Percentiles rank a stretch among this genome's conserved stretches.
phyloP scores from a whole-genome alignment of 2,888 invertebrate species.

The Ypsolopha scabrella region DNA sequence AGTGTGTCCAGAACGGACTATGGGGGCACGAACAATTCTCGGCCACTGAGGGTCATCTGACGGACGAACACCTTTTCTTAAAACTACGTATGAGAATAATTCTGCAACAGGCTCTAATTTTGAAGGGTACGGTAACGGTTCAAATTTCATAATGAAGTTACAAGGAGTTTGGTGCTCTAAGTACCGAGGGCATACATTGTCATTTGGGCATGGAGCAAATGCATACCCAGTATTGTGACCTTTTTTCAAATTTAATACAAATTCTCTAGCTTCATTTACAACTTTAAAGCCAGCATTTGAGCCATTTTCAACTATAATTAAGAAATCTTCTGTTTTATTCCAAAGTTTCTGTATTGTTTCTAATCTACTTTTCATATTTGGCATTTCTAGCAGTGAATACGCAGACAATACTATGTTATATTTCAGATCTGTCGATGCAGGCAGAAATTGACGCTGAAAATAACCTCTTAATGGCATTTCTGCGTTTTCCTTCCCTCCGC shows the following conservation, averaged over 20 bases:
- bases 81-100: constrained; percentile 82
- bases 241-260: constrained; percentile 72
- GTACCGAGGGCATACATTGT: constrained; percentile 80
- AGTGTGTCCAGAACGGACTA: constrained; percentile 77
- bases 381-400: constrained; percentile 85
- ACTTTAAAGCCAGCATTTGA: constrained; percentile 84
- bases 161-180: constrained; percentile 77
- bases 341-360: constrained; percentile 83
- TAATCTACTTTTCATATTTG: constrained; percentile 73
- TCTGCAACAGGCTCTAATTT: constrained; percentile 60
- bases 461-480: constrained; percentile 70
- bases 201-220: constrained; percentile 91
- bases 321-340: constrained; percentile 85
- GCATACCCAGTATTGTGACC: constrained; percentile 66
- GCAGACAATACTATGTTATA: constrained; percentile 88
- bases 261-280: constrained; percentile 88
- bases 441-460: constrained; percentile 86
- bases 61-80: constrained; percentile 78
- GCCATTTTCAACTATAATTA: constrained; percentile 89
- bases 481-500: constrained; percentile 74
- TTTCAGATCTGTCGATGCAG: constrained; percentile 69
- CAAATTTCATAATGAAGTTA: constrained; percentile 78
- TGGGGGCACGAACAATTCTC: constrained; percentile 78
- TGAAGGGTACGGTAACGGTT: constrained; percentile 62
- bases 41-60: constrained; percentile 78